Conservation (phyloP, 2,888 invertebrate species). For the Laothoe populi region DNA sequence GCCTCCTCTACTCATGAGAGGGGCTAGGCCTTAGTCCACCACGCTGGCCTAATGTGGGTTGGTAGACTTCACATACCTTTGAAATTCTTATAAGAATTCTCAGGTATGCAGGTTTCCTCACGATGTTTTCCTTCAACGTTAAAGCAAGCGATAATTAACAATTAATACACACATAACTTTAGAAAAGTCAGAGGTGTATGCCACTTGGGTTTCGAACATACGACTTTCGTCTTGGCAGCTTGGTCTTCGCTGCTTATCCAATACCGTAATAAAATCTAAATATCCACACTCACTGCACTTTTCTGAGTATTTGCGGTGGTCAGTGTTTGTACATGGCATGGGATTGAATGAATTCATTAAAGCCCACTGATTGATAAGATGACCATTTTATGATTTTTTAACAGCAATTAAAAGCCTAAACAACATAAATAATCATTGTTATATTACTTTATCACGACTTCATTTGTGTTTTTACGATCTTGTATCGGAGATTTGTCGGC, state of each 20-base stretch:
- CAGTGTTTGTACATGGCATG: neutral
- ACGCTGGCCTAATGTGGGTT: too few species aligned
- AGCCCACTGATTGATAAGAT: neutral
- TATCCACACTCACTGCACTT: neutral
- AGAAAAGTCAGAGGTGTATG: too few species aligned
- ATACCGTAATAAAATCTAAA: neutral
- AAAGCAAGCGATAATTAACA: too few species aligned
- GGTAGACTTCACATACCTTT: too few species aligned
- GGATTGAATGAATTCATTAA: neutral
- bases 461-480: constrained; percentile 36
- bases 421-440: constrained; percentile 33
- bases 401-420: constrained; percentile 32
- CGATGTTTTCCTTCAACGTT: too few species aligned
- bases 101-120: too few species aligned
- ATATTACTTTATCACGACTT: constrained; percentile 37
- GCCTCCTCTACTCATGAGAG: too few species aligned
- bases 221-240: too few species aligned
- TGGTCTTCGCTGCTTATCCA: neutral
- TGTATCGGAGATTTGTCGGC: constrained; percentile 35
- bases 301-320: neutral
- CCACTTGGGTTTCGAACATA: too few species aligned
- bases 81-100: too few species aligned
- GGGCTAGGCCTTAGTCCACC: too few species aligned
- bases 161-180: too few species aligned
- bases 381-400: neutral